Evolutionary conservation across 1,140 invertebrate species (phyloP).

Genomic region (Wiebesia pumilae): DNA sequence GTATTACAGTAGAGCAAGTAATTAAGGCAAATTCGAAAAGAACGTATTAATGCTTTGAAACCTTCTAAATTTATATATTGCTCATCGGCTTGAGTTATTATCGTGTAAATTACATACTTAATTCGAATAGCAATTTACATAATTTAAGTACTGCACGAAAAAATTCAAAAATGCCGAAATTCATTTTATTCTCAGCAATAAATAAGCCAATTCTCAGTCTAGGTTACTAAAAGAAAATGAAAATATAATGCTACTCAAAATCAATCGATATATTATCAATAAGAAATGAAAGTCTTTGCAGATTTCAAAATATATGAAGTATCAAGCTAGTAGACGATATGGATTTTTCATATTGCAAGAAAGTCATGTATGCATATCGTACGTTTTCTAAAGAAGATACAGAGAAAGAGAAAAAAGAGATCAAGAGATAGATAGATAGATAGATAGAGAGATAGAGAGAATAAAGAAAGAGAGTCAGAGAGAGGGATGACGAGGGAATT

Average conservation of each 20-base stretch:
- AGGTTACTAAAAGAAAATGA: not conserved
- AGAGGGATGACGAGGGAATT: not conserved
- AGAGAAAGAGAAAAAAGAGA: not conserved
- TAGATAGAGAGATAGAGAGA: not conserved
- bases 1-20: too few relatives aligned
- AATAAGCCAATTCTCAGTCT: too few relatives aligned
- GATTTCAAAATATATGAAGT: slow-evolving; percentile 36
- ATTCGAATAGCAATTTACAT: too few relatives aligned
- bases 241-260: not conserved
- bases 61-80: too few relatives aligned
- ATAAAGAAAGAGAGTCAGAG: not conserved
- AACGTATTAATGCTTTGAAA: too few relatives aligned
- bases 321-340: not conserved
- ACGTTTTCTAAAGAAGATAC: slow-evolving; percentile 24
- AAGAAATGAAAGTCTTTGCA: slow-evolving; percentile 26
- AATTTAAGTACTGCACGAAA: too few relatives aligned
- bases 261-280: slow-evolving; percentile 25
- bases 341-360: slow-evolving; percentile 40
- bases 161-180: too few relatives aligned
- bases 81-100: too few relatives aligned
- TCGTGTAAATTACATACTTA: too few relatives aligned
- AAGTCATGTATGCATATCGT: slow-evolving; percentile 46
- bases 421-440: not conserved
- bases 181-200: too few relatives aligned
- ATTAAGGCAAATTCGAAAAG: too few relatives aligned